These are phyloP conservation scores for Vimba vimba DNA, from an alignment of 2,113 vertebrate species.

Conservation along the genomic window DNA sequence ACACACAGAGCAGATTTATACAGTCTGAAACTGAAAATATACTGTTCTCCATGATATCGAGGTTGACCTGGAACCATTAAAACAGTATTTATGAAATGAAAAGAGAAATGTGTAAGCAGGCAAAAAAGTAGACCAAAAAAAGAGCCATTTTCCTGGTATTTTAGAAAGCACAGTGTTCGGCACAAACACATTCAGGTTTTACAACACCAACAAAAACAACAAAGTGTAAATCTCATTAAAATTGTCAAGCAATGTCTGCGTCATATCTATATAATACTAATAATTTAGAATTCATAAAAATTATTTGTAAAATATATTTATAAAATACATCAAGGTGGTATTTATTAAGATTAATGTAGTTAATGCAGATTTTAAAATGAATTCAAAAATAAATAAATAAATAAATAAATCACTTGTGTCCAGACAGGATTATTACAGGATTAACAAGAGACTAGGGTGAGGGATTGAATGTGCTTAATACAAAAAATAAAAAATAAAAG, in stretches of 20 bases:
- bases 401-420: too few relatives aligned
- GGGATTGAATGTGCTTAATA: too few relatives aligned
- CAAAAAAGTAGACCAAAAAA: not conserved
- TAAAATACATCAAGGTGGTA: not conserved
- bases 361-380: not conserved
- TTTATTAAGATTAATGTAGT: not conserved
- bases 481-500: too few relatives aligned
- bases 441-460: too few relatives aligned
- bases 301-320: not conserved
- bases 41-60: too few relatives aligned
- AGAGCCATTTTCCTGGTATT: not conserved
- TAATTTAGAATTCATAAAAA: too few relatives aligned
- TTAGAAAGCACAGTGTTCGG: not conserved
- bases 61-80: not conserved
- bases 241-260: too few relatives aligned
- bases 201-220: too few relatives aligned
- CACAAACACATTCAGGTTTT: not conserved
- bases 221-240: too few relatives aligned
- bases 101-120: not conserved
- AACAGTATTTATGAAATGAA: not conserved
- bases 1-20: conserved; percentile 2
- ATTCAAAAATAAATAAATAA: too few relatives aligned
- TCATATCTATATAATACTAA: too few relatives aligned
- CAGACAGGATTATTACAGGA: too few relatives aligned
- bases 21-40: not conserved